Percentiles rank a stretch among this genome's conserved stretches.
Evolutionary conservation across 2,888 invertebrate species (phyloP).

Genomic region (Syrphus vitripennis): DNA sequence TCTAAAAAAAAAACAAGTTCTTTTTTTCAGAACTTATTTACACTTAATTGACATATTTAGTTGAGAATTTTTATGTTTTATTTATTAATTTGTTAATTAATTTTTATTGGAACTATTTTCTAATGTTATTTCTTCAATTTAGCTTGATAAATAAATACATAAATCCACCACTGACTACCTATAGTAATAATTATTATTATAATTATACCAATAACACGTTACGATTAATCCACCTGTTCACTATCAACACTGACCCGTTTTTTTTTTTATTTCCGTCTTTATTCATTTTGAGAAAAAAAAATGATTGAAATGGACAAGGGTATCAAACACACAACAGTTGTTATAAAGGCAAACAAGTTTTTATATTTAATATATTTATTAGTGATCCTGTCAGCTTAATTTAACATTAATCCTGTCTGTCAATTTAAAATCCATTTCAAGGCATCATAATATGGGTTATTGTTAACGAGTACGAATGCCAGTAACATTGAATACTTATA

Average conservation of each 20-base stretch:
- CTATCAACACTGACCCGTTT: not conserved
- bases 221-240: not conserved
- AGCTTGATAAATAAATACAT: not conserved
- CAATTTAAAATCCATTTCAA: slow-evolving; percentile 1
- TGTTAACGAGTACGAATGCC: not conserved
- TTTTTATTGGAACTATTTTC: no score
- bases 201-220: not conserved
- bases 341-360: not conserved
- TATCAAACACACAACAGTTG: not conserved
- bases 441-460: not conserved
- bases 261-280: not conserved
- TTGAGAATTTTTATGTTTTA: no score
- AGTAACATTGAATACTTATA: not conserved
- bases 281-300: not conserved
- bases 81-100: no score
- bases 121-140: no score
- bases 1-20: no score
- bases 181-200: no score
- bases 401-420: not conserved
- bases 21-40: no score
- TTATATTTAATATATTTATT: not conserved
- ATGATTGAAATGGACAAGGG: not conserved
- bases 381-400: not conserved
- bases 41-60: no score
- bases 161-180: not conserved